A percentile compares a stretch with the other conserved stretches of the same genome.
phyloP scores from a whole-genome alignment of 2,797 vertebrate genomes.

The Gymnoscopelus braueri region DNA sequence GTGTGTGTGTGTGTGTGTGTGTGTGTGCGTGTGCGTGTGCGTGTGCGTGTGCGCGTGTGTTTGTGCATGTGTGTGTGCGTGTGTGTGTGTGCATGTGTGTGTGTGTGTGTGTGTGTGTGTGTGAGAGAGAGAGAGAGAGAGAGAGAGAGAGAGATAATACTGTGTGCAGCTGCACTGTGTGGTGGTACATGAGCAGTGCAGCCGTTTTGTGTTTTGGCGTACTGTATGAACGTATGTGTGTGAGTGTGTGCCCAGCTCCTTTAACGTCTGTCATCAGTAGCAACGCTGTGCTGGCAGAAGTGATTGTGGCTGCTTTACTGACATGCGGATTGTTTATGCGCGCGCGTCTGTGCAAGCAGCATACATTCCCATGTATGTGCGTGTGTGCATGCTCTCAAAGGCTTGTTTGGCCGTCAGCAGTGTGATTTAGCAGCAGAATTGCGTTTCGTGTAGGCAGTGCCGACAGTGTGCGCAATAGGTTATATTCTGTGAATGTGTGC shows the following conservation, averaged over 20 bases:
- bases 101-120: too few species aligned
- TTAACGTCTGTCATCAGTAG: constrained; percentile 62
- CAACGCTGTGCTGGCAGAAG: constrained; percentile 65
- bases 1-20: constrained; percentile 30
- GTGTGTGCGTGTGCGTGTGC: constrained; percentile 38
- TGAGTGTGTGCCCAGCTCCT: constrained; percentile 22
- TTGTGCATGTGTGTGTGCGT: background rate
- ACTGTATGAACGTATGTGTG: constrained; percentile 32
- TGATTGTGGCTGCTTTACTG: constrained; percentile 58
- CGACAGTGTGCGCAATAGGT: constrained; percentile 39
- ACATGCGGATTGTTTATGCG: constrained; percentile 63
- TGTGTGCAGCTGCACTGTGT: constrained; percentile 50
- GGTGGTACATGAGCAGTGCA: constrained; percentile 58
- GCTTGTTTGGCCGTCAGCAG: constrained; percentile 29
- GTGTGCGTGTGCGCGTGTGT: constrained; percentile 3
- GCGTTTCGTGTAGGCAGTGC: constrained; percentile 11
- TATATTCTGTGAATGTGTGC: constrained; percentile 31
- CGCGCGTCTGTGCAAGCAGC: constrained; percentile 26
- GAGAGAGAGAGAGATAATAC: constrained; percentile 3
- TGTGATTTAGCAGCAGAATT: constrained; percentile 17
- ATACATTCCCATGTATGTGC: constrained; percentile 13
- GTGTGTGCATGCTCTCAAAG: constrained; percentile 23
- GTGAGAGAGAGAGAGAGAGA: too few species aligned
- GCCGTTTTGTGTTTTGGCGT: constrained; percentile 59
- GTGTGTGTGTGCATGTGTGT: too few species aligned